Conservation (phyloP, 2,797 vertebrate species). For the Enoplosus armatus region DNA sequence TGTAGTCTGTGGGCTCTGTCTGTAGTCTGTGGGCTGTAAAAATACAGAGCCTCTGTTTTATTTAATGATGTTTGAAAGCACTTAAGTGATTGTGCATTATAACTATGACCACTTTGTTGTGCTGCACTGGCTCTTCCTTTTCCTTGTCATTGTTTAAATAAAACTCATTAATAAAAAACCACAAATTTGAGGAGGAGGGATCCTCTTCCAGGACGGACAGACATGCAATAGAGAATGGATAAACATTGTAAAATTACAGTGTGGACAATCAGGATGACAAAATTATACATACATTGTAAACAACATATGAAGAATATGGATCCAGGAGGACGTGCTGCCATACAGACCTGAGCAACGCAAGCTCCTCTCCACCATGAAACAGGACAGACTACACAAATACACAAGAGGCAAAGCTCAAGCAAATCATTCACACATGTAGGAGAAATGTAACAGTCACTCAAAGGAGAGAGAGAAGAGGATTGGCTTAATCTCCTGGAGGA, state of each 20-base stretch:
- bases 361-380: background rate
- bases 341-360: background rate
- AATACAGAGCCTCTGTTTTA: background rate
- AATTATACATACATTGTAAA: background rate
- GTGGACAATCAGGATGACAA: background rate
- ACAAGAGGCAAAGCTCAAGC: background rate
- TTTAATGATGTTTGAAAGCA: constrained; percentile 12
- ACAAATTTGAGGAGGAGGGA: background rate
- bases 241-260: background rate
- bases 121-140: background rate
- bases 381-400: background rate
- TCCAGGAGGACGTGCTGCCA: background rate
- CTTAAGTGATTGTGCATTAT: background rate
- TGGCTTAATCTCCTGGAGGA: background rate
- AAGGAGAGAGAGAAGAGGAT: background rate
- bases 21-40: background rate
- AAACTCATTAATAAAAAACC: constrained; percentile 18
- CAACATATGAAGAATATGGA: background rate
- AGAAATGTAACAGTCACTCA: background rate
- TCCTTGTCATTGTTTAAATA: constrained; percentile 5
- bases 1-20: background rate
- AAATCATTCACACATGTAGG: background rate
- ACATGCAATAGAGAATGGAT: background rate
- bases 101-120: constrained; percentile 11
- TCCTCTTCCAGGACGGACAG: background rate